Percentiles rank a stretch among this genome's conserved stretches.
Conservation (phyloP, 92 coral and sea anemone species). For the Meandrina meandrites region DNA sequence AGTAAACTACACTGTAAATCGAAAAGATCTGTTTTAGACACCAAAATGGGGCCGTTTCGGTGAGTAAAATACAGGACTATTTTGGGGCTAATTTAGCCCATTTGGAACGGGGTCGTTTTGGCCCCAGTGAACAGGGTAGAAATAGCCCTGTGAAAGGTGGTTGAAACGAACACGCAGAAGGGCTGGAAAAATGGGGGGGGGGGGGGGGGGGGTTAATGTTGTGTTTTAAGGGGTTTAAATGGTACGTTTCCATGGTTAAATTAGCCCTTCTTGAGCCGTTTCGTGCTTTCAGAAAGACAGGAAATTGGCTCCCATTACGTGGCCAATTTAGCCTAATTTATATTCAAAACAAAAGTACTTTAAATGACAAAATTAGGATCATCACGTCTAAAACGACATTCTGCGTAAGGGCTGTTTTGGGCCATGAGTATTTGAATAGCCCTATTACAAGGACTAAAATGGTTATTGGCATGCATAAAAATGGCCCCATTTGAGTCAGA, state of each 20-base stretch:
- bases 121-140: neutral
- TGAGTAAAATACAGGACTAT: neutral
- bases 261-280: no score
- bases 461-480: neutral
- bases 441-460: constrained; percentile 1
- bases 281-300: no score
- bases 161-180: neutral
- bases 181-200: no score
- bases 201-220: no score
- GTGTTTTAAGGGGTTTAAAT: no score
- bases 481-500: constrained; percentile 2
- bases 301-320: no score
- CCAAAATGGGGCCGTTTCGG: constrained; percentile 6
- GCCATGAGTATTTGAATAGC: neutral
- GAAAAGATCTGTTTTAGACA: neutral
- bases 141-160: constrained; percentile 18
- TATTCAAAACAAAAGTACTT: neutral
- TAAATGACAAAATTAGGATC: neutral
- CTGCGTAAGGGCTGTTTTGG: neutral
- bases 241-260: no score
- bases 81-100: constrained; percentile 1
- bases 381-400: neutral
- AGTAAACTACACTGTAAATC: neutral
- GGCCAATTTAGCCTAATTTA: no score
- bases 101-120: constrained; percentile 5